Evolutionary conservation across 2,113 vertebrate species (phyloP).

Genomic region (Indicator maculatus): DNA sequence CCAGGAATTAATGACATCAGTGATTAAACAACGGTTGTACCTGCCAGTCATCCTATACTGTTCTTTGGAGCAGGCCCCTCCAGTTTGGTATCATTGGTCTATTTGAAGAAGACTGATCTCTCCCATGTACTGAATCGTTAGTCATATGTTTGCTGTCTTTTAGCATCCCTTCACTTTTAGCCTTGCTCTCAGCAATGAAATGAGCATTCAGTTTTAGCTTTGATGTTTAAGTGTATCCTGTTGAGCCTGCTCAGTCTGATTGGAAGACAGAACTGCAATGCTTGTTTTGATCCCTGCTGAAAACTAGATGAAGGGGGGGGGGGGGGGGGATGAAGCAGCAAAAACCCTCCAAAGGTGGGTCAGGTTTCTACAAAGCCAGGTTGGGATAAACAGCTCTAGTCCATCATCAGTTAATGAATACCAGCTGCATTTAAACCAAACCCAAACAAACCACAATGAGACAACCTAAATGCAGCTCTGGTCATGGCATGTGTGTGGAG

Average conservation of each 20-base stretch:
- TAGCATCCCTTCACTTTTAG: neutral
- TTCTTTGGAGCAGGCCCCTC: neutral
- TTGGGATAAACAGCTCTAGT: neutral
- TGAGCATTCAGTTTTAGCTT: slow-evolving; percentile 11
- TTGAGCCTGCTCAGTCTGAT: slow-evolving; percentile 10
- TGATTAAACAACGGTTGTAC: neutral
- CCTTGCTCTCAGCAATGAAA: slow-evolving; percentile 13
- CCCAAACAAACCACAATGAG: neutral
- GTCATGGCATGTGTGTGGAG: neutral
- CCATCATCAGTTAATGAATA: neutral
- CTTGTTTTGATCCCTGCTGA: slow-evolving; percentile 13
- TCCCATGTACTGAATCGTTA: neutral
- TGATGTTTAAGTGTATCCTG: slow-evolving; percentile 17
- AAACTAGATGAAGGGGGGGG: neutral
- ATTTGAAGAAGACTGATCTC: neutral
- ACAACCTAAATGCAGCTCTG: neutral
- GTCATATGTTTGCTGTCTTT: neutral
- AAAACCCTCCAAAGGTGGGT: neutral
- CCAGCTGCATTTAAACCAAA: neutral
- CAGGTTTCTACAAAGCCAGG: neutral
- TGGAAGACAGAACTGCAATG: neutral
- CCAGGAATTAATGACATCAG: neutral
- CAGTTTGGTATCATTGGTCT: neutral
- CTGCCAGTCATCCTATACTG: neutral
- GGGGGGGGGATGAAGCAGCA: neutral